phyloP scores from a whole-genome alignment of 2,888 invertebrate genomes.

The Drosophila nr. perissopoda region DNA sequence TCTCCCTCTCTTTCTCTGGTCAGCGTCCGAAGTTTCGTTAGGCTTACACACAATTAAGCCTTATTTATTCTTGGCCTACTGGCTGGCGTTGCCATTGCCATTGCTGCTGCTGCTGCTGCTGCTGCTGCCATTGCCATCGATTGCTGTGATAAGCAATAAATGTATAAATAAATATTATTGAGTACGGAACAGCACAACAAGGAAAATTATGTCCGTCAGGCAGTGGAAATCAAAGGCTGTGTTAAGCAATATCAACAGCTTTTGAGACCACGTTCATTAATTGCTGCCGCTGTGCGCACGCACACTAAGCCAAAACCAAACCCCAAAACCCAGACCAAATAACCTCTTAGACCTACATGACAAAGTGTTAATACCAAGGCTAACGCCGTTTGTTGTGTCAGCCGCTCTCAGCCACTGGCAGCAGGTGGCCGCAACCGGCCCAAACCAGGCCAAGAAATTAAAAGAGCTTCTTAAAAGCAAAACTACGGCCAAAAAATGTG shows the following conservation, averaged over 20 bases:
- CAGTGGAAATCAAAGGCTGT: constrained; percentile 66
- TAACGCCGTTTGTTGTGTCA: constrained; percentile 51
- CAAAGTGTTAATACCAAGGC: constrained; percentile 77
- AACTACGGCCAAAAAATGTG: constrained; percentile 28
- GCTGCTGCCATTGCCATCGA: constrained; percentile 57
- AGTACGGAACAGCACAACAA: constrained; percentile 31
- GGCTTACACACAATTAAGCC: constrained; percentile 76
- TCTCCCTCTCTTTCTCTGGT: background rate
- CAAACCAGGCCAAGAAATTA: constrained; percentile 66
- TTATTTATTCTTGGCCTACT: constrained; percentile 74
- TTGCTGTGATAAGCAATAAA: constrained; percentile 81
- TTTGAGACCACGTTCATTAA: constrained; percentile 53
- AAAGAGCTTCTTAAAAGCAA: constrained; percentile 61
- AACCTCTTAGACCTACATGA: constrained; percentile 44
- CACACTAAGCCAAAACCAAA: constrained; percentile 35
- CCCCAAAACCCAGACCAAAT: background rate
- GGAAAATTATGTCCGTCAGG: constrained; percentile 44
- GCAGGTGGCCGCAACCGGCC: constrained; percentile 39
- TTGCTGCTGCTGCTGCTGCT: background rate
- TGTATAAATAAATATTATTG: constrained; percentile 80
- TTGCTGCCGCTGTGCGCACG: constrained; percentile 59
- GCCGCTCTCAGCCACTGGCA: constrained; percentile 6
- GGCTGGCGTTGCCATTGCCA: constrained; percentile 17
- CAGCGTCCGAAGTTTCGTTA: constrained; percentile 28
- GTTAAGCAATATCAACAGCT: constrained; percentile 64